Conservation (phyloP, 2,888 invertebrate species). For the Andrena hattorfiana region DNA sequence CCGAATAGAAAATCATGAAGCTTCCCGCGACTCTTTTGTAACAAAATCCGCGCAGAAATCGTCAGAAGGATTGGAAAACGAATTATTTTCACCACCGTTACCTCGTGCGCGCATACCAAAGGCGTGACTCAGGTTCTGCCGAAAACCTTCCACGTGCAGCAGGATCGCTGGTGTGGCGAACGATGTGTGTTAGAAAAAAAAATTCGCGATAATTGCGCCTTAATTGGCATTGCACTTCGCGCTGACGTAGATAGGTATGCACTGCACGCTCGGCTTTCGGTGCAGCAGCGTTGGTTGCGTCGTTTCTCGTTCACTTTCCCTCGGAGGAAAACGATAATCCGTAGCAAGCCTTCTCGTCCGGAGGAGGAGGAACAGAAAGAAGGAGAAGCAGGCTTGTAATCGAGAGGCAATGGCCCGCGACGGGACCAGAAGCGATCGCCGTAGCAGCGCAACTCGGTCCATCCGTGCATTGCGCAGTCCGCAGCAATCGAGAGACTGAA, state of each 20-base stretch:
- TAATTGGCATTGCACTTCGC: constrained; percentile 53
- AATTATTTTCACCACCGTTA: background rate
- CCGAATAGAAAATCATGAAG: background rate
- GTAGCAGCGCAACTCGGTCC: constrained; percentile 50
- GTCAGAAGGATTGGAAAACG: background rate
- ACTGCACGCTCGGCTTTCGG: constrained; percentile 22
- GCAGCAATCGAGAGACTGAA: background rate
- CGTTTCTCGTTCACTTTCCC: constrained; percentile 69
- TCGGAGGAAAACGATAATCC: constrained; percentile 64
- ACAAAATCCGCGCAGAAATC: background rate
- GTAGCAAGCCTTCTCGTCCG: constrained; percentile 7
- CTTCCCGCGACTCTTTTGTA: background rate
- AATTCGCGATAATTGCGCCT: constrained; percentile 37
- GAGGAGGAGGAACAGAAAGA: constrained; percentile 15
- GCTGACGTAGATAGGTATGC: constrained; percentile 22
- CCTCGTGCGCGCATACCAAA: background rate
- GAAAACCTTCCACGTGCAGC: constrained; percentile 5
- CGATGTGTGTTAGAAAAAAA: constrained; percentile 13
- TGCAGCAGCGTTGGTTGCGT: constrained; percentile 32
- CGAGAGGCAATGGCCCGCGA: constrained; percentile 62
- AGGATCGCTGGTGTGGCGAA: background rate
- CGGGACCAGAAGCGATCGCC: too few species aligned
- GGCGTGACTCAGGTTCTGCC: background rate
- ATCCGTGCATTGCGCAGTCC: constrained; percentile 47
- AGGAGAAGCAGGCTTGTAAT: constrained; percentile 56